A percentile compares a stretch with the other conserved stretches of the same genome.
Conservation (phyloP, 2,888 invertebrate species). For the Aphelenchoides bicaudatus region DNA sequence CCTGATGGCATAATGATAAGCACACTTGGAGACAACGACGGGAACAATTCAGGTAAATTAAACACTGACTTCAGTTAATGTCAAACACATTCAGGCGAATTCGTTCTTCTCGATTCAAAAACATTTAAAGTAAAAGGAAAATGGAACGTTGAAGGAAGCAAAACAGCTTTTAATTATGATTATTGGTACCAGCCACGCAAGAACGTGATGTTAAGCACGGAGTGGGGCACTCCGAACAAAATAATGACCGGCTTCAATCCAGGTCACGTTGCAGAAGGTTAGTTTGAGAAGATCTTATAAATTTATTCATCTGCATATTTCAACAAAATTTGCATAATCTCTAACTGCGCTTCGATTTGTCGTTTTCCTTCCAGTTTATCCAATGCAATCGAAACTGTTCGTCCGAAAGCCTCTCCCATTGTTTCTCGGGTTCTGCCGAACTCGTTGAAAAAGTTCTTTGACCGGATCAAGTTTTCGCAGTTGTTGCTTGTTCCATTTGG, state of each 20-base stretch:
- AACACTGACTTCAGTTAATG: no score
- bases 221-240: constrained; percentile 84
- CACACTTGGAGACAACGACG: constrained; percentile 82
- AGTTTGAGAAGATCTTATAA: background rate
- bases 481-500: no score
- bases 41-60: constrained; percentile 72
- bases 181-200: constrained; percentile 70
- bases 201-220: constrained; percentile 82
- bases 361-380: no score
- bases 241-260: constrained; percentile 70
- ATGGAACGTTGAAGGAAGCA: constrained; percentile 60
- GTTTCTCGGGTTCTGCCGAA: no score
- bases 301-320: background rate
- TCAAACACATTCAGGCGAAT: constrained; percentile 67
- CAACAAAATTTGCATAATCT: background rate
- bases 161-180: constrained; percentile 77
- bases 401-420: no score
- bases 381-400: no score
- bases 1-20: constrained; percentile 91
- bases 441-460: no score
- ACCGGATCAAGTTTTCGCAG: no score
- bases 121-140: constrained; percentile 71
- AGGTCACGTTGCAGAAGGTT: constrained; percentile 62
- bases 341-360: no score
- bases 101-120: constrained; percentile 78